Conservation (phyloP, 2,113 vertebrate species). For the Tachysurus fulvidraco region DNA sequence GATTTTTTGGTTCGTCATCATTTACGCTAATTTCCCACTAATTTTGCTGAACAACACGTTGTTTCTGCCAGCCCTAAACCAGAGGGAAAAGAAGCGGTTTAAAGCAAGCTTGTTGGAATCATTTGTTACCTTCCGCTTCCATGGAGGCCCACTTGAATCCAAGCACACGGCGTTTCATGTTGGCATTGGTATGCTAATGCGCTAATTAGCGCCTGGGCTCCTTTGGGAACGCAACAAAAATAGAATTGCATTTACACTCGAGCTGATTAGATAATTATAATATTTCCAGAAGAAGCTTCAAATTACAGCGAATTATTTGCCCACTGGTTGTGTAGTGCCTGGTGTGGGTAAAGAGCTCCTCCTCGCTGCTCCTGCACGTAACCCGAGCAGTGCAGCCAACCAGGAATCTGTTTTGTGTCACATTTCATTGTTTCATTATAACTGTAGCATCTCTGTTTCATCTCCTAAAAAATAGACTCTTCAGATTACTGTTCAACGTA, state of each 20-base stretch:
- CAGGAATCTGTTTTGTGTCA: neutral
- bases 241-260: conserved; percentile 41
- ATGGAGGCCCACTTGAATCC: conserved; percentile 31
- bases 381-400: neutral
- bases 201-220: conserved; percentile 40
- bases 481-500: neutral
- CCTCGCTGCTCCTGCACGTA: neutral
- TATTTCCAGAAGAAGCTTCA: conserved; percentile 36
- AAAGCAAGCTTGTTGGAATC: neutral
- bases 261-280: conserved; percentile 48
- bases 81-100: no score
- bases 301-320: conserved; percentile 39
- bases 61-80: neutral
- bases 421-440: neutral
- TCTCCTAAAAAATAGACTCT: neutral
- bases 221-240: neutral
- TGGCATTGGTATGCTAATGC: conserved; percentile 48
- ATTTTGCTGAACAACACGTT: neutral
- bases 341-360: neutral
- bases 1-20: neutral
- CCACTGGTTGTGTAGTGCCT: neutral
- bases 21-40: neutral
- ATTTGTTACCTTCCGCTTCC: conserved; percentile 49
- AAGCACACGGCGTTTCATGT: conserved; percentile 45
- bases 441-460: neutral